phyloP scores from a whole-genome alignment of 1,140 invertebrate species.

The Drosophila ironensis region DNA sequence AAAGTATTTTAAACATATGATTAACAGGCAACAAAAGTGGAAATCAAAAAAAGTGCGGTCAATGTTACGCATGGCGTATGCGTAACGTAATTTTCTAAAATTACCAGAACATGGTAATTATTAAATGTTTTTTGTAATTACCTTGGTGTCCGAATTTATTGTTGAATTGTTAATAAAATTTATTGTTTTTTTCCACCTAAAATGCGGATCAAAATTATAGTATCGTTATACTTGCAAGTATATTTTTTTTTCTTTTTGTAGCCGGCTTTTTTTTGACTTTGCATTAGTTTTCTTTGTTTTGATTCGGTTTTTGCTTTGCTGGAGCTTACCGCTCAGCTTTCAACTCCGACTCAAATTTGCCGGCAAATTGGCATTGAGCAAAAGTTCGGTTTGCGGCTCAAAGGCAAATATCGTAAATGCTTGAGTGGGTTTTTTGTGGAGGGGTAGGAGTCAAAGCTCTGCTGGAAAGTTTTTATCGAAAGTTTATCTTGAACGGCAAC shows the following conservation, averaged over 20 bases:
- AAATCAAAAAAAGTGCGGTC: too few species aligned
- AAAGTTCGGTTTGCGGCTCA: conserved; percentile 19
- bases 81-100: too few species aligned
- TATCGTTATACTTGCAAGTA: too few species aligned
- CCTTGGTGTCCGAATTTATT: too few species aligned
- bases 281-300: conserved; percentile 12
- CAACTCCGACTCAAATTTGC: conserved; percentile 2
- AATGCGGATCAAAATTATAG: too few species aligned
- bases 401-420: conserved; percentile 29
- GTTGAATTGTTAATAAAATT: too few species aligned
- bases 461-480: conserved; percentile 36
- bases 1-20: too few species aligned
- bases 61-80: too few species aligned
- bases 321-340: conserved; percentile 2
- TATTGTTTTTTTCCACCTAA: too few species aligned
- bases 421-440: conserved; percentile 42
- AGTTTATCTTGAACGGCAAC: conserved; percentile 24
- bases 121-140: too few species aligned
- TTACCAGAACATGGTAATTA: too few species aligned
- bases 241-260: conserved; percentile 4
- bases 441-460: conserved; percentile 46
- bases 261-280: background rate
- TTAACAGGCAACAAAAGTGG: too few species aligned
- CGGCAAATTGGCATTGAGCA: conserved; percentile 65
- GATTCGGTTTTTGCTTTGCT: background rate